Percentiles rank a stretch among this genome's conserved stretches.
Conservation (phyloP, 1,140 invertebrate species). For the Anastrepha obliqua region DNA sequence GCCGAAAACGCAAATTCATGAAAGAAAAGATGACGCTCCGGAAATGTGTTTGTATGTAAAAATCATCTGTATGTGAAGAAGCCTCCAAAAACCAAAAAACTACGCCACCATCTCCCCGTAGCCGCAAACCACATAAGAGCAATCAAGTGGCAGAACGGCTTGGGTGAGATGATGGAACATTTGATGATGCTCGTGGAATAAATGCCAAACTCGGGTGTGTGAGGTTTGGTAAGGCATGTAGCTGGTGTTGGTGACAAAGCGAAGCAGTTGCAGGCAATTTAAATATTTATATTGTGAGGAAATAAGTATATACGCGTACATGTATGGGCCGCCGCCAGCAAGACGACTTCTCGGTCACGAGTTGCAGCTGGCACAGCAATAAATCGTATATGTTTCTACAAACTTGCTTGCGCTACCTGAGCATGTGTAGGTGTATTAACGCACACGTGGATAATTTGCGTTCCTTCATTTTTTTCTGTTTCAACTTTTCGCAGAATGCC, state of each 20-base stretch:
- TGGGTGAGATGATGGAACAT: not conserved
- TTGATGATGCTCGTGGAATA: not conserved
- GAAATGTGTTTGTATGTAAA: conserved; percentile 32
- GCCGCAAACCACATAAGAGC: conserved; percentile 8
- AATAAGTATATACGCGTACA: not conserved
- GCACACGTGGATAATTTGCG: too few relatives aligned
- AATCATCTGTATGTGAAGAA: not conserved
- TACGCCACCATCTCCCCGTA: not conserved
- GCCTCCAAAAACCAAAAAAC: not conserved
- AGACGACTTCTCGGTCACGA: too few relatives aligned
- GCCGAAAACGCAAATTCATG: conserved; percentile 10
- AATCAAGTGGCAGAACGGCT: not conserved
- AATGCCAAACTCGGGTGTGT: not conserved
- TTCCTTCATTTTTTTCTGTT: too few relatives aligned
- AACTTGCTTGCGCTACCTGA: too few relatives aligned
- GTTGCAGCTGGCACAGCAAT: too few relatives aligned
- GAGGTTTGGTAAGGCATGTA: not conserved
- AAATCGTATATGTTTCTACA: too few relatives aligned
- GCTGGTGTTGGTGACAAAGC: not conserved
- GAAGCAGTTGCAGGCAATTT: conserved; percentile 15
- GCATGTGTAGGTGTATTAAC: too few relatives aligned
- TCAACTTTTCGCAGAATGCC: too few relatives aligned
- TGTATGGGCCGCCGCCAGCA: too few relatives aligned
- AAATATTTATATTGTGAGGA: conserved; percentile 45
- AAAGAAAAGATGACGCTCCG: conserved; percentile 24